These are phyloP conservation scores for Cybosia mesomella DNA, from an alignment of 2,888 invertebrate genomes.

Conservation along the genomic window DNA sequence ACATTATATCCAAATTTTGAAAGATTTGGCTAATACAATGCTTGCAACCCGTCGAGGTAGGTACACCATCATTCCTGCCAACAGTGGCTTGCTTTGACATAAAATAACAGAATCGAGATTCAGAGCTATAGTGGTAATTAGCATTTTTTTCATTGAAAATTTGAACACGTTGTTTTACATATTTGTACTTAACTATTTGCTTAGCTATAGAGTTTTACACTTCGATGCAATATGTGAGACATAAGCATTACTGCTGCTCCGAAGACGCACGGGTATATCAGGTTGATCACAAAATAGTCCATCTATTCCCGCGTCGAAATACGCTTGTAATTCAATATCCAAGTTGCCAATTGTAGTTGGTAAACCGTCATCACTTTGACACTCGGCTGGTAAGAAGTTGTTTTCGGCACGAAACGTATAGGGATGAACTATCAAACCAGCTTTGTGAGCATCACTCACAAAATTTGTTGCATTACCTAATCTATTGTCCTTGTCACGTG, in stretches of 20 bases:
- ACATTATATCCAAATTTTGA: too few relatives aligned
- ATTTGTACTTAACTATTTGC: background rate
- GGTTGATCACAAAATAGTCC: slow-evolving; percentile 81
- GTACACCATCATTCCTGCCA: background rate
- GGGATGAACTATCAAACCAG: slow-evolving; percentile 75
- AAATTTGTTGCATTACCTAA: slow-evolving; percentile 71
- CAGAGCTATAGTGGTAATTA: background rate
- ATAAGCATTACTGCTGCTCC: slow-evolving; percentile 39
- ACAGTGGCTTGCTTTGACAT: too few relatives aligned
- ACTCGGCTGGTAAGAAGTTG: slow-evolving; percentile 71
- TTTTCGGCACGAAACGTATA: slow-evolving; percentile 82
- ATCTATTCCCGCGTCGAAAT: slow-evolving; percentile 74
- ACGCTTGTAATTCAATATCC: slow-evolving; percentile 69
- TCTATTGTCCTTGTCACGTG: slow-evolving; percentile 64
- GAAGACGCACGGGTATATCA: slow-evolving; percentile 64
- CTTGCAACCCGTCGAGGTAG: background rate
- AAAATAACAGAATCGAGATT: too few relatives aligned
- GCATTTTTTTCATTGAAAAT: background rate
- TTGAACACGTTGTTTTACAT: background rate
- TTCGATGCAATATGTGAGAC: background rate
- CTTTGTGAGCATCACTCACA: slow-evolving; percentile 72
- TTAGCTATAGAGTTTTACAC: background rate
- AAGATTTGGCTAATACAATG: too few relatives aligned
- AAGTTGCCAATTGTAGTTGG: slow-evolving; percentile 66
- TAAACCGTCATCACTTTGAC: slow-evolving; percentile 56